Evolutionary conservation across 2,888 invertebrate species (phyloP), one percentile per base, ranked within the genome.

Genomic region (Drosophila pegasa): DNA sequence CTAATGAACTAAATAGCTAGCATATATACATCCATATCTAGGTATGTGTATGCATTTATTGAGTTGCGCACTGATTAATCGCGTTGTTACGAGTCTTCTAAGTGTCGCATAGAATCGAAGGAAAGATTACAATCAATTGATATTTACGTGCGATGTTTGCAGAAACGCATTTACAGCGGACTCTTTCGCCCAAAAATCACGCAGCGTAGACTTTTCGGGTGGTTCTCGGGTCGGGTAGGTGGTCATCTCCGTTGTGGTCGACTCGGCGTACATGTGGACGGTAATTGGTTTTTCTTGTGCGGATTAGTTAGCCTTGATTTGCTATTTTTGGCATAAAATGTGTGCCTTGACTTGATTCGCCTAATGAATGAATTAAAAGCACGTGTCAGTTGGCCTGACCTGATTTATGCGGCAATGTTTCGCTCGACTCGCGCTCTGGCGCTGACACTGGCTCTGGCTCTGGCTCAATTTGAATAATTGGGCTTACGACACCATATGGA

Each of bases 101-200:
- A 61, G 43, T 35, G 20, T 16, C n/a, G n/a, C 2, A 43, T 27
- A 10, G 6, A 10, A 2, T 35, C 35, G 12, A 7, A 16, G 20
- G 2, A 7, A 10, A 27, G 7, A 18, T 12, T 18, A 10, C 1
- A 29, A 45, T 29, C 27, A 27, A 43, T 29, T 27, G 45, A 18
- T 45, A 45, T 66, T 85, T 87, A 86, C 86, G 61, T 89, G 82
- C 43, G 87, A 79, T 48, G 88, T 80, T 59, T 90, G 90, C 14
- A 90, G 75, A 69, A 90, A 91, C 38, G 90, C 91, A 80, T 89
- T 89, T 52, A 91, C 77, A 22, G 90, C 91, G 40, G 91, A 85
- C 45, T 91, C 91, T 72, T 90, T 91, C 54, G 91, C 90, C 91
- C 91, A 91, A 54, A 87, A 89, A 80, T 90, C 90, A 63, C 91